Base-by-base conservation (phyloP, 2,113 vertebrate genomes). In the Catharus bicknelli region DNA sequence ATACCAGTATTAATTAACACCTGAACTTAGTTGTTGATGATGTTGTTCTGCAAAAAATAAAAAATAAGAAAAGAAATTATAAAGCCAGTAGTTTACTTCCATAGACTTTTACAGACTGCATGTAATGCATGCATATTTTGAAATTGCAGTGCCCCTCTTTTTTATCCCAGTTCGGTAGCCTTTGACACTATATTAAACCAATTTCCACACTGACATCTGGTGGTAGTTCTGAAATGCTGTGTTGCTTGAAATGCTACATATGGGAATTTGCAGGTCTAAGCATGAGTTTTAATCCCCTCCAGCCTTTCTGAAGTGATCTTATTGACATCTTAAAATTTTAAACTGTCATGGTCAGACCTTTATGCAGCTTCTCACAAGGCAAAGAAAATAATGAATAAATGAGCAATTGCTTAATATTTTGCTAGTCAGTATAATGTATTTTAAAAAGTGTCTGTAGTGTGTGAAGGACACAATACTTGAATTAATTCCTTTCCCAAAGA, bases 131-230 rank as follows among this genome's bases (percentile, higher is more conserved):
- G 32, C 73, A 3, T 92, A 53, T 92, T 83, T 87, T 95, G 58
- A 82, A 82, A 92, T 48, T 75, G 22, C 26, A 32, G 30, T 13
- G 54, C 43, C 18, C 10, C 27, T 89, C 45, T 30, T 79, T 76
- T 90, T 87, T 66, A 32, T 40, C 32, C 36, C 5, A 19, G 26
- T 62, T 77, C 26, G 78, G 57, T 78, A 74, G 38, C 50, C 36
- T 48, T 57, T 43, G 66, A 43, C 19, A 3, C 27, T 47, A 14
- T 75, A 59, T 64, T 61, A 83, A 96, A 63, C 53, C 21, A 94
- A 20, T 96, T 97, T 97, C 93, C 95, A 92, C 93, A 95, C 93
- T 98, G 97, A 98, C 97, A 97, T 94, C 97, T 98, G 95, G 95
- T 96, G 97, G 97, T 94, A 86, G 78, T 80, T 94, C n/a, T 82